Evolutionary conservation across 1,140 invertebrate genomes (phyloP).

Genomic region (Galleria mellonella): DNA sequence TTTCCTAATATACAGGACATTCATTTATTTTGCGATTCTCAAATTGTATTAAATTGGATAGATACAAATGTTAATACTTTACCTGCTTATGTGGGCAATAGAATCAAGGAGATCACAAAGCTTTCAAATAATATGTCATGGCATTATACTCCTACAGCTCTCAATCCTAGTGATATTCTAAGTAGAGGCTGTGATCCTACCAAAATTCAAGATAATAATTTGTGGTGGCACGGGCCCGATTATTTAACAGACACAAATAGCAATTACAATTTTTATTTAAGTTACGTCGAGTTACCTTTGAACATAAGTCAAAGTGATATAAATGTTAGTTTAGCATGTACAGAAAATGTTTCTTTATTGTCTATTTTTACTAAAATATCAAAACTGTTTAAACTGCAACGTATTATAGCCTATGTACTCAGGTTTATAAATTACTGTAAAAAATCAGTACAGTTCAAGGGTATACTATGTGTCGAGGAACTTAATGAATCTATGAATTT

Average conservation of each 20-base stretch:
- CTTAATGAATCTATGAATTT: not conserved
- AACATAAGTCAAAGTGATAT: not conserved
- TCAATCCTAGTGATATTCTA: constrained; percentile 8
- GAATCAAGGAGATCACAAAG: constrained; percentile 7
- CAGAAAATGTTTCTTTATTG: not conserved
- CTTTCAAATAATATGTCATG: not conserved
- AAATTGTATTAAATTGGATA: constrained; percentile 9
- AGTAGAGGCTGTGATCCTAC: constrained; percentile 4
- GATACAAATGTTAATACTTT: constrained; percentile 1
- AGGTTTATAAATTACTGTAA: constrained; percentile 7
- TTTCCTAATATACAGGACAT: constrained; percentile 1
- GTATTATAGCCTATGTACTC: not conserved
- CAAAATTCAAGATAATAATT: not conserved
- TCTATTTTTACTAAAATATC: constrained; percentile 1
- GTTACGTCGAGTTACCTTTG: not conserved
- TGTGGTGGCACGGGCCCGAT: constrained; percentile 8
- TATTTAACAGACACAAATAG: constrained; percentile 1
- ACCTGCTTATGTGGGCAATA: constrained; percentile 6
- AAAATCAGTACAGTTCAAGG: not conserved
- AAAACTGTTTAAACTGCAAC: not conserved
- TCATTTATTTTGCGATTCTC: constrained; percentile 9
- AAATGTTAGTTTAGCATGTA: not conserved
- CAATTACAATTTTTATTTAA: not conserved
- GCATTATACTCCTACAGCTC: not conserved
- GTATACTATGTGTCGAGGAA: not conserved